Evolutionary conservation across 2,888 invertebrate genomes (phyloP).

Genomic region (Ophion obscuratus): DNA sequence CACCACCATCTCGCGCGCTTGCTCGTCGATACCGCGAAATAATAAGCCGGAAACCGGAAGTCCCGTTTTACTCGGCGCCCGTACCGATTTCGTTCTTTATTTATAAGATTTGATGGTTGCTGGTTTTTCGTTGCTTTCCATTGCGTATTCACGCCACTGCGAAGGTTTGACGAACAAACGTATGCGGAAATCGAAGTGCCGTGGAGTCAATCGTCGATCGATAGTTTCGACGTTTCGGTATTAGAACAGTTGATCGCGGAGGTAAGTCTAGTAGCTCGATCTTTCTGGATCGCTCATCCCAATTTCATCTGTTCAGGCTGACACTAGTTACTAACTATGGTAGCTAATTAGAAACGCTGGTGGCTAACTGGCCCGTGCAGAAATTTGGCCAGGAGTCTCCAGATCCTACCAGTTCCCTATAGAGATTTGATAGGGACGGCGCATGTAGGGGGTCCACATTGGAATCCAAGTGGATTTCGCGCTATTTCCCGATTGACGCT

Average conservation of each 20-base stretch:
- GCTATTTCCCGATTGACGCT: too few relatives aligned
- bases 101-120: conserved; percentile 15
- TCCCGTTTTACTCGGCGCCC: conserved; percentile 27
- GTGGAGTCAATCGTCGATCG: neutral
- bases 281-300: neutral
- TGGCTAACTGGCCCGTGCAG: neutral
- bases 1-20: neutral
- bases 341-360: neutral
- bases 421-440: too few relatives aligned
- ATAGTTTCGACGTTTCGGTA: neutral
- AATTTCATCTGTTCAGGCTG: neutral
- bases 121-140: neutral
- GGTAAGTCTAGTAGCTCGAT: neutral
- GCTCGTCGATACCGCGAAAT: conserved; percentile 49
- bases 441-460: too few relatives aligned
- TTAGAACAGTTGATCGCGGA: neutral
- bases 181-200: neutral
- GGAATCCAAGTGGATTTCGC: too few relatives aligned
- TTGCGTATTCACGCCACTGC: neutral
- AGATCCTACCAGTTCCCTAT: too few relatives aligned
- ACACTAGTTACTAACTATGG: neutral
- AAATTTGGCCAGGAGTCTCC: too few relatives aligned
- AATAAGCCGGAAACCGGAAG: conserved; percentile 55
- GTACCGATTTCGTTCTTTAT: conserved; percentile 34
- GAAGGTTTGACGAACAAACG: neutral